Evolutionary conservation across 1,140 invertebrate species (phyloP), one percentile per base, ranked within the genome.

Genomic region (Mya arenaria): DNA sequence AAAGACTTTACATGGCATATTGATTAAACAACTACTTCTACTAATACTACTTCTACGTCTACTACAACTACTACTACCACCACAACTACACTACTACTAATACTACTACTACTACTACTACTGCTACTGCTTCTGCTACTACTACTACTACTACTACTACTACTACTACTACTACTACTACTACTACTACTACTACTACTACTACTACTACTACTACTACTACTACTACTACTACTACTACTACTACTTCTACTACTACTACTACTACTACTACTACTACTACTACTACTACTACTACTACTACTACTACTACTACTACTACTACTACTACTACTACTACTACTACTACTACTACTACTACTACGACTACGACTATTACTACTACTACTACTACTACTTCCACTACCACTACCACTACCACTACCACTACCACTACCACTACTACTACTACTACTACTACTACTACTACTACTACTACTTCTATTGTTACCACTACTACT

Each of bases 201-300:
- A 48, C 44, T 48, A 15, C 58, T 62, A n/a, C 28, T 62, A 19
- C 58, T 62, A 19, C 1, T 62, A 15, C 58, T 62, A n/a, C 58
- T 62, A 19, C 15, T 62, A n/a, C 28, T 62, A 62, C 58, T n/a
- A 1, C 58, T 62, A 62, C 58, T 62, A 15, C 28, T 62, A 30
- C 58, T 1, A 19, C 1, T 62, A 62, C 58, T 62, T n/a, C 58
- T 0, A n/a, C 28, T 62, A 62, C 58, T n/a, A 62, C 0, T 62
- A 62, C 28, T 62, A 28, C 28, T 62, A 28, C 58, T n/a, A 62
- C 58, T 62, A 62, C 58, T 62, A 62, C 58, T 62, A 62, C 58
- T 62, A 62, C 58, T 62, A 15, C 58, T 62, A 62, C 58, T 62
- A 62, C 58, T 62, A 62, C 58, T 62, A 15, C 58, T 62, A 62